Conservation (phyloP, 2,888 invertebrate species). For the Acanthosepion esculentum region DNA sequence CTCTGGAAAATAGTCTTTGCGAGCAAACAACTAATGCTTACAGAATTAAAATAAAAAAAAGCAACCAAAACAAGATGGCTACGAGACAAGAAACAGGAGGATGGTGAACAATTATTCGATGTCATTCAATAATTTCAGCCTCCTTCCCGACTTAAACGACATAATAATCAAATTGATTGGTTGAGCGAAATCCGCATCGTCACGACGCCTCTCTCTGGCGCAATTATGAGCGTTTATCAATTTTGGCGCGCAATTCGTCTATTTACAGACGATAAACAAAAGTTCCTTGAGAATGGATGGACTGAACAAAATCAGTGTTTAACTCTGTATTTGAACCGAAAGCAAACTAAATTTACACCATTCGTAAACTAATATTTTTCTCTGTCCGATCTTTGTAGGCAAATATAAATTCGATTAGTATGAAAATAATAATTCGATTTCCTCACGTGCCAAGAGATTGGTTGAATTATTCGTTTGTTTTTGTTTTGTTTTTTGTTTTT, state of each 20-base stretch:
- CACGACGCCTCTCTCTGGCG: neutral
- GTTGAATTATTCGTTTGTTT: neutral
- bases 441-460: neutral
- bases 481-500: no score
- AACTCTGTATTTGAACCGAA: neutral
- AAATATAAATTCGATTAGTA: neutral
- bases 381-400: neutral
- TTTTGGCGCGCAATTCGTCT: constrained; percentile 2
- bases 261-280: constrained; percentile 1
- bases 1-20: neutral
- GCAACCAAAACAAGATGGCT: neutral
- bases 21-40: neutral
- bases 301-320: neutral
- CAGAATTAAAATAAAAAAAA: neutral
- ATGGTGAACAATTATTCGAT: neutral
- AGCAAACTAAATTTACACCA: neutral
- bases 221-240: constrained; percentile 8
- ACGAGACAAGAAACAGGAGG: neutral
- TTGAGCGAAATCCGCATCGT: neutral
- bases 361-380: neutral
- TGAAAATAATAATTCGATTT: neutral
- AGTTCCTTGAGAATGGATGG: neutral
- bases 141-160: neutral
- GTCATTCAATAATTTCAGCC: neutral
- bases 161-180: neutral